Evolutionary conservation across 92 coral and sea anemone genomes (phyloP), one percentile per base, ranked within the genome.

Genomic region (Metridium senile): DNA sequence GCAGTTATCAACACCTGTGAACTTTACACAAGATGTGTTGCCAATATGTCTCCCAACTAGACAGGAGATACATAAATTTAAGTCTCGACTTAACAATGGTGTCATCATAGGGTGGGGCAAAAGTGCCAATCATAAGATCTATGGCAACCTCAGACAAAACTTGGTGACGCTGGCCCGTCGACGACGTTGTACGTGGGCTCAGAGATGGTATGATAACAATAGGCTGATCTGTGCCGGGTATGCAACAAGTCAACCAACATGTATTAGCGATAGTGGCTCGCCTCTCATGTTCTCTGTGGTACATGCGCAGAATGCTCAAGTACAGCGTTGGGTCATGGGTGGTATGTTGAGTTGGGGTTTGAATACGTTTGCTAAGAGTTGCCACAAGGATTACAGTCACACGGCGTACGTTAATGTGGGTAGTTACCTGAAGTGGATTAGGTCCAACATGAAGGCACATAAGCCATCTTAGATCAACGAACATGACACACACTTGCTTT

Each of bases 301-400:
- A 18, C 66, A 66, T 56, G 68, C 70, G 58, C 88, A 79, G 63
- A 79, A 68, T 11, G 35, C 78, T 1, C 47, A 31, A 62, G 82
- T 75, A 21, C 80, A 71, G 54, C 87, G 87, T 72, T 83, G 89
- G 92, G 81, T 89, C 9, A 82, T 94, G 61, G 95, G 94, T 51
- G 98, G 98, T 0, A 80, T 94, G 45, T 70, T 85, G 74, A 94
- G 98, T 80, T 94, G 98, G 98, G 98, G 98, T 26, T 47, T 87
- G 61, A 93, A 81, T 52, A 74, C 87, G 51, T 78, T 89, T 31
- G 53, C 81, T 7, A 62, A 59, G 7, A 88, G 88, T 16, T 94
- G 98, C 86, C 86, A 92, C 31, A 62, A 79, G 8, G 69, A 89
- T 49, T 88, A 88, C 62, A 74, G 90, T 23, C 86, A 86, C 68